A percentile compares a stretch with the other conserved stretches of the same genome.
These are phyloP conservation scores for Unio delphinus DNA, from an alignment of 2,888 invertebrate species.

Conservation along the genomic window DNA sequence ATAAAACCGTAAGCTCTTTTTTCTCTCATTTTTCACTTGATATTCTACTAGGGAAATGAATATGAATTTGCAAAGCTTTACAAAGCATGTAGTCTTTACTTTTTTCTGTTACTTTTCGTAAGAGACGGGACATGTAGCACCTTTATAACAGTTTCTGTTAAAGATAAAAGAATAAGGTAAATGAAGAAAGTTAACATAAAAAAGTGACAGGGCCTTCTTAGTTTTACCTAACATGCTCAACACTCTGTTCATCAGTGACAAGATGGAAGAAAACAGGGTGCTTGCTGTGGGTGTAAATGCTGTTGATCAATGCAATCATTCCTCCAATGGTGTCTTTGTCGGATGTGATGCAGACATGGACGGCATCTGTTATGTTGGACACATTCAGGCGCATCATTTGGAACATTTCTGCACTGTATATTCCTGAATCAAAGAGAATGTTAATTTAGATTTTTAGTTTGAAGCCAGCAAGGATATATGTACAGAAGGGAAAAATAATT, in stretches of 20 bases:
- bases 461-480: too few relatives aligned
- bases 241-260: slow-evolving; percentile 46
- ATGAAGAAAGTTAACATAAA: neutral
- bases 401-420: slow-evolving; percentile 29
- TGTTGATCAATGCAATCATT: slow-evolving; percentile 68
- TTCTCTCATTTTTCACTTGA: too few relatives aligned
- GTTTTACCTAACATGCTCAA: slow-evolving; percentile 49
- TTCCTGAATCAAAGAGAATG: slow-evolving; percentile 14
- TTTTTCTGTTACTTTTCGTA: too few relatives aligned
- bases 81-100: too few relatives aligned
- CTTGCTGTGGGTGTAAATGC: slow-evolving; percentile 62
- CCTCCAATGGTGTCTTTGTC: slow-evolving; percentile 65
- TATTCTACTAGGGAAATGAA: too few relatives aligned
- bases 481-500: too few relatives aligned
- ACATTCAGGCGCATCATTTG: slow-evolving; percentile 24
- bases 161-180: neutral
- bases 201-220: neutral
- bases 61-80: too few relatives aligned
- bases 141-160: neutral
- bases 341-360: slow-evolving; percentile 60
- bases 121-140: too few relatives aligned
- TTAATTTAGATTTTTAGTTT: too few relatives aligned
- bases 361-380: slow-evolving; percentile 24
- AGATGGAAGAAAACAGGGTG: slow-evolving; percentile 64
- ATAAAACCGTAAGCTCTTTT: too few relatives aligned